Evolutionary conservation across 2,888 invertebrate species (phyloP).

Genomic region (Spodoptera littoralis): DNA sequence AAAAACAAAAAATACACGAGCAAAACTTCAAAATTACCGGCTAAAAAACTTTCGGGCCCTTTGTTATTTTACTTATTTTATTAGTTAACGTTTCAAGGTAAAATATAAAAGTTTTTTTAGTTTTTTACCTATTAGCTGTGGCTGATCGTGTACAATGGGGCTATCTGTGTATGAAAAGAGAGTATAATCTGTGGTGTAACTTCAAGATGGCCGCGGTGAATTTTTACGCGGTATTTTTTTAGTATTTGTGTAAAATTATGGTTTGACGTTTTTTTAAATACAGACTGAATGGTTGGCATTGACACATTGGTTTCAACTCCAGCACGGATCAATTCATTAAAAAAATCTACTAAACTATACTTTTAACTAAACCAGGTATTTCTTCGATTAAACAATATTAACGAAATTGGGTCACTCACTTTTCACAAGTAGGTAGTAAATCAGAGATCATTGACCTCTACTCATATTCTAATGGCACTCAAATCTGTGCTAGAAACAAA

Average conservation of each 20-base stretch:
- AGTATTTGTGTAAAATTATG: too few species aligned
- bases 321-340: too few species aligned
- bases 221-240: conserved; percentile 1
- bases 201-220: conserved; percentile 19
- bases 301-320: too few species aligned
- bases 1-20: conserved; percentile 31
- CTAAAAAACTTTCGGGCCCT: conserved; percentile 25
- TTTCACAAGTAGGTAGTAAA: too few species aligned
- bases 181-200: conserved; percentile 6
- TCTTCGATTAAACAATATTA: too few species aligned
- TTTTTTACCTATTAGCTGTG: conserved; percentile 40
- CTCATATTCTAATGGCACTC: not conserved
- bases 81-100: conserved; percentile 21
- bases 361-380: too few species aligned
- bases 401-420: too few species aligned
- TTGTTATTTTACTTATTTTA: conserved; percentile 56
- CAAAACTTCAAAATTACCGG: conserved; percentile 36
- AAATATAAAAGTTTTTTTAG: conserved; percentile 35
- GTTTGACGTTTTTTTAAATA: too few species aligned
- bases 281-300: too few species aligned
- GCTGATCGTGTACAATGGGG: conserved; percentile 39
- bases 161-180: conserved; percentile 6
- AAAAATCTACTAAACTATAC: too few species aligned
- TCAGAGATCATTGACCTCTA: too few species aligned
- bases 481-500: not conserved